phyloP scores from a whole-genome alignment of 2,797 vertebrate species.

The Hirundo rustica region DNA sequence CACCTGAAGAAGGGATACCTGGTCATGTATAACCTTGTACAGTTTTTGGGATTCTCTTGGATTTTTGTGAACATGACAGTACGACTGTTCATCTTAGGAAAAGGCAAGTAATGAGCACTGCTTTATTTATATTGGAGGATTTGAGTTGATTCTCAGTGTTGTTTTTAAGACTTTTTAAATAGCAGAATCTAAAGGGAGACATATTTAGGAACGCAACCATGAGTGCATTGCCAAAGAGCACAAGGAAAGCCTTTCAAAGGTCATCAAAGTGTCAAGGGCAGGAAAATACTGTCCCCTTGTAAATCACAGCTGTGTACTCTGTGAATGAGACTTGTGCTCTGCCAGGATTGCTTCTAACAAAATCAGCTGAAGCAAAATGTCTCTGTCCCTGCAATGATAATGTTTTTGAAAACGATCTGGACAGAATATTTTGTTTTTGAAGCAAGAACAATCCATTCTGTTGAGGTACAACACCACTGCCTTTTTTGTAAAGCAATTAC shows the following conservation, averaged over 20 bases:
- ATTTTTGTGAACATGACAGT: slow-evolving; percentile 97
- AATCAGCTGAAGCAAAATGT: not conserved
- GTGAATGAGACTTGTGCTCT: not conserved
- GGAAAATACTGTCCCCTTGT: not conserved
- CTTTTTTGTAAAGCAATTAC: not conserved
- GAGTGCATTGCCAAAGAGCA: not conserved
- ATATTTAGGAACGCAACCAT: not conserved
- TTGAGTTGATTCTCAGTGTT: not conserved
- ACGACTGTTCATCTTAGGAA: slow-evolving; percentile 88
- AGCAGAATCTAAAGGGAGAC: not conserved
- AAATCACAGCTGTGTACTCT: not conserved
- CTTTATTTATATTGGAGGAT: not conserved
- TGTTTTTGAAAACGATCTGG: not conserved
- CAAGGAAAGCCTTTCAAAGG: not conserved
- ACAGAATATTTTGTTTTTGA: not conserved
- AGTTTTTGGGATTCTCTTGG: slow-evolving; percentile 98
- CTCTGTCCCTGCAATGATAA: not conserved
- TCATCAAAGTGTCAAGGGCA: not conserved
- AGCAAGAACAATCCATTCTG: not conserved
- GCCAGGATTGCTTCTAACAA: not conserved
- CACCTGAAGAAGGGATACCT: slow-evolving; percentile 89
- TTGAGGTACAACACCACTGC: not conserved
- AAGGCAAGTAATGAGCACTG: slow-evolving; percentile 78
- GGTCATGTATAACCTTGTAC: slow-evolving; percentile 93
- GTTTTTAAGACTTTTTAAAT: not conserved